Percentiles rank a stretch among this genome's conserved stretches.
Conservation (phyloP, 2,113 vertebrate species). For the Nycticryphes semicollaris region DNA sequence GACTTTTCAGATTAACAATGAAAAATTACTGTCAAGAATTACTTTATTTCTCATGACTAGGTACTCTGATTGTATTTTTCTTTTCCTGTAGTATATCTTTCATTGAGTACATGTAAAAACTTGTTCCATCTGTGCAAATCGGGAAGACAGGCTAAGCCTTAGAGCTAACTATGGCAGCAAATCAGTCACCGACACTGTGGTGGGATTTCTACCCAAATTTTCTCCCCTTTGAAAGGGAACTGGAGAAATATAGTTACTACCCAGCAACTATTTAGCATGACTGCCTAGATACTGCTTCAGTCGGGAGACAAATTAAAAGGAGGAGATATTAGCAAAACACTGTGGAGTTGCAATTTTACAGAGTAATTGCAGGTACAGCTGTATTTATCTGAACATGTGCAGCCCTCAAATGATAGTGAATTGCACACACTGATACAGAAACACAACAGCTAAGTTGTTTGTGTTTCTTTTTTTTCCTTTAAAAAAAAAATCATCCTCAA, state of each 20-base stretch:
- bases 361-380: neutral
- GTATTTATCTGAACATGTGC: neutral
- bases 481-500: neutral
- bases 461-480: neutral
- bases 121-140: conserved; percentile 56
- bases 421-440: neutral
- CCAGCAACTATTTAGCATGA: conserved; percentile 58
- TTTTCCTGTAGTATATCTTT: conserved; percentile 40
- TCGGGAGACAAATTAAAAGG: neutral
- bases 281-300: conserved; percentile 3
- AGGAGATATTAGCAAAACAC: neutral
- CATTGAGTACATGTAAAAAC: conserved; percentile 63
- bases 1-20: conserved; percentile 62
- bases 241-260: conserved; percentile 37
- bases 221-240: conserved; percentile 54
- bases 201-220: conserved; percentile 52
- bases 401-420: neutral
- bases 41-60: conserved; percentile 63
- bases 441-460: neutral
- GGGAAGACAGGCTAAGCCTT: conserved; percentile 63
- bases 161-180: conserved; percentile 73
- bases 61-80: conserved; percentile 45
- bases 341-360: neutral
- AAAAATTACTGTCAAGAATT: conserved; percentile 69
- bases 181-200: conserved; percentile 66